phyloP scores from a whole-genome alignment of 2,797 vertebrate species.

The Cyprinella venusta region DNA sequence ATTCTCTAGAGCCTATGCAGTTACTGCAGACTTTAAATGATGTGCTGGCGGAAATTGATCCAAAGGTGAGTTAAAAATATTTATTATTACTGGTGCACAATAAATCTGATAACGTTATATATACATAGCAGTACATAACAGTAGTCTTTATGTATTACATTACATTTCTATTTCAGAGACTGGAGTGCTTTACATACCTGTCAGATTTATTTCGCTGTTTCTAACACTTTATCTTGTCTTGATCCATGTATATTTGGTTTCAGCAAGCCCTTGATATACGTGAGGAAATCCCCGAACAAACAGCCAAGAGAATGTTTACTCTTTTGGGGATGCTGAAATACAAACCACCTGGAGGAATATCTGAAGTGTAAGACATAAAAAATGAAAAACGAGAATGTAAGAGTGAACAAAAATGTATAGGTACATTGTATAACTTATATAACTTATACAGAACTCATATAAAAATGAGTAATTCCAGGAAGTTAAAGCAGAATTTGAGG shows the following conservation, averaged over 20 bases:
- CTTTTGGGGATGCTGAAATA: conserved; percentile 94
- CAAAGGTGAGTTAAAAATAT: conserved; percentile 81
- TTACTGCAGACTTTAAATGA: conserved; percentile 93
- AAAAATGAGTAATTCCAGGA: too few relatives aligned
- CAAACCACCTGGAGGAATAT: conserved; percentile 84
- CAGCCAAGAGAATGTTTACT: conserved; percentile 89
- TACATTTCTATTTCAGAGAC: not conserved
- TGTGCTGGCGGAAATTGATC: conserved; percentile 92
- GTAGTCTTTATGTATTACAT: not conserved
- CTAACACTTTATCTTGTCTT: not conserved
- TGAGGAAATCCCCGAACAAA: conserved; percentile 95
- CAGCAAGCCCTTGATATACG: conserved; percentile 95
- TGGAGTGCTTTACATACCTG: not conserved
- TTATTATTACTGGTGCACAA: not conserved
- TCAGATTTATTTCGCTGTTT: not conserved
- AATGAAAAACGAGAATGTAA: not conserved
- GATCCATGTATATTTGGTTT: conserved; percentile 30
- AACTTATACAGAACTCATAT: too few relatives aligned
- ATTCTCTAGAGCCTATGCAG: conserved; percentile 91
- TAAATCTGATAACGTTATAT: too few relatives aligned
- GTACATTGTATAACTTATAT: too few relatives aligned
- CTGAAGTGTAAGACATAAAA: conserved; percentile 86
- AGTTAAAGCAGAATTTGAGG: too few relatives aligned
- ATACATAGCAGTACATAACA: not conserved
- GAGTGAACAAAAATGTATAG: not conserved